Evolutionary conservation across 2,797 vertebrate species (phyloP).

Genomic region (Cuculus canorus): DNA sequence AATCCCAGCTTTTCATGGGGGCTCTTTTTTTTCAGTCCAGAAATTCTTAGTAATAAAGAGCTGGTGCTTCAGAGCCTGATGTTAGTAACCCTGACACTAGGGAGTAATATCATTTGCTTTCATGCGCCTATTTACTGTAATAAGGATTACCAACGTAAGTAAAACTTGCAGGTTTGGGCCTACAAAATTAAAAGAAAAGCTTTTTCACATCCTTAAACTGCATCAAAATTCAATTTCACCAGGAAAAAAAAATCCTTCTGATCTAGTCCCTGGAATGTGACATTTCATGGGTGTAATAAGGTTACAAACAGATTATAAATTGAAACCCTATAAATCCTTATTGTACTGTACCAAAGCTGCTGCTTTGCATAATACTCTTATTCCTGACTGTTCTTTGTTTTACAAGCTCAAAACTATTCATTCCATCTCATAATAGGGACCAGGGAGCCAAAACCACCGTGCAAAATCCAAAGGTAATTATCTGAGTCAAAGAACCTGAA

Average conservation of each 20-base stretch:
- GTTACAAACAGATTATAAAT: conserved; percentile 77
- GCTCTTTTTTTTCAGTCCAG: conserved; percentile 4
- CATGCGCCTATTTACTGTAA: conserved; percentile 55
- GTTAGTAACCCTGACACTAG: conserved; percentile 45
- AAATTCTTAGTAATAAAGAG: conserved; percentile 56
- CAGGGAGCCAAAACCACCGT: conserved; percentile 57
- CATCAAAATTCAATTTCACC: conserved; percentile 70
- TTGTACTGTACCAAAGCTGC: conserved; percentile 71
- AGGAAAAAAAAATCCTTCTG: conserved; percentile 68
- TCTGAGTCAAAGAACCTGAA: conserved; percentile 58
- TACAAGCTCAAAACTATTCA: conserved; percentile 67
- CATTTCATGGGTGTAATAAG: conserved; percentile 77
- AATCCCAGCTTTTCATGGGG: conserved; percentile 28
- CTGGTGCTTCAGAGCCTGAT: conserved; percentile 44
- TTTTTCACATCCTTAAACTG: conserved; percentile 56
- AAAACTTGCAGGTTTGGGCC: conserved; percentile 63
- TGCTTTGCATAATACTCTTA: conserved; percentile 78
- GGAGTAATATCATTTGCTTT: conserved; percentile 56
- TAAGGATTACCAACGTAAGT: conserved; percentile 56
- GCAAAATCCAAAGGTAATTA: conserved; percentile 71
- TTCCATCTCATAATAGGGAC: conserved; percentile 60
- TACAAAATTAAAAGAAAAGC: conserved; percentile 53
- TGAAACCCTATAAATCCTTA: conserved; percentile 75
- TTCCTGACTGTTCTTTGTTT: conserved; percentile 71
- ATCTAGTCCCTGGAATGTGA: conserved; percentile 75